These are phyloP conservation scores for Gulo gulo DNA, from an alignment of 2,113 vertebrate genomes.

Conservation along the genomic window DNA sequence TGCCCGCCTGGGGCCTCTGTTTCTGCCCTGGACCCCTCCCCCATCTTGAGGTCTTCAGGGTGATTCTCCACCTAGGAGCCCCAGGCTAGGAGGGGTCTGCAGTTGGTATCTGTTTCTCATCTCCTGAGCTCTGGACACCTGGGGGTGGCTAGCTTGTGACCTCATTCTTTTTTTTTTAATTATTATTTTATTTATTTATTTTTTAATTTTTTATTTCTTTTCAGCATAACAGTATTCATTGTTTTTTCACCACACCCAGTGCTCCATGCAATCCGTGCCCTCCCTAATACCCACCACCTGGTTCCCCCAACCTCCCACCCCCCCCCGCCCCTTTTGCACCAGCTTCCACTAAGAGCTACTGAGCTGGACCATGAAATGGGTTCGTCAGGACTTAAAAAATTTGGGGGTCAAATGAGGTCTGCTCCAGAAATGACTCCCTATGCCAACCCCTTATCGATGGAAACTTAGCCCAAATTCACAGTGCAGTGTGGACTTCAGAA, in stretches of 20 bases:
- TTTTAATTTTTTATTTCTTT: too few species aligned
- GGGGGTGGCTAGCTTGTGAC: background rate
- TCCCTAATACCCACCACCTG: too few species aligned
- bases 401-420: background rate
- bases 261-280: too few species aligned
- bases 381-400: fast-evolving
- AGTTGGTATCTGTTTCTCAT: background rate
- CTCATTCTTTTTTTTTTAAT: too few species aligned
- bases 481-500: background rate
- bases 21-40: fast-evolving
- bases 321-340: too few species aligned
- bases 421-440: background rate
- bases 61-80: background rate
- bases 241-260: too few species aligned
- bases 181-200: too few species aligned
- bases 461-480: background rate
- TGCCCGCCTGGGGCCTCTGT: fast-evolving
- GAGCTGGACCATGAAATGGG: too few species aligned
- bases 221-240: too few species aligned
- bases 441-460: background rate
- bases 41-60: background rate
- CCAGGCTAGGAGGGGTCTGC: too few species aligned
- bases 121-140: background rate
- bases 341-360: background rate
- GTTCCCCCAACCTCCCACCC: too few species aligned